A percentile compares a stretch with the other conserved stretches of the same genome.
Conservation (phyloP, 2,888 invertebrate species). For the Agrypnus murinus region DNA sequence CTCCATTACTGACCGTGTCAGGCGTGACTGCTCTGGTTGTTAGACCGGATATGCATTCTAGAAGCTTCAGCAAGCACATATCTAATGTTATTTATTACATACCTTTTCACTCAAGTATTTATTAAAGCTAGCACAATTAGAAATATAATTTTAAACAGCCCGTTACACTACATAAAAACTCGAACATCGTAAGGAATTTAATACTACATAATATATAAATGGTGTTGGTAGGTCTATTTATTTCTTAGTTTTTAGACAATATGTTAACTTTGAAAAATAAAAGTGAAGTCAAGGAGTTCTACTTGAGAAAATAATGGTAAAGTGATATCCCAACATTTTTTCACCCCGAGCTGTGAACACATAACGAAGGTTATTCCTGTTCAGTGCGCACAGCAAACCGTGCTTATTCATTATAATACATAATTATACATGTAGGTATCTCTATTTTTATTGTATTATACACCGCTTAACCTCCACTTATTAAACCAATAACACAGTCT, state of each 20-base stretch:
- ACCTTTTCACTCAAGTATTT: slow-evolving; percentile 36
- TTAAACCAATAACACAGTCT: slow-evolving; percentile 24
- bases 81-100: slow-evolving; percentile 39
- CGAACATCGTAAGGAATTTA: neutral
- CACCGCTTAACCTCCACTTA: slow-evolving; percentile 43
- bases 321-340: slow-evolving; percentile 40
- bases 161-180: slow-evolving; percentile 31
- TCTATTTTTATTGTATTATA: slow-evolving; percentile 46
- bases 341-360: slow-evolving; percentile 56
- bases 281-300: neutral
- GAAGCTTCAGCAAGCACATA: slow-evolving; percentile 48
- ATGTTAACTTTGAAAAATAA: too few species aligned
- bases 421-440: slow-evolving; percentile 47
- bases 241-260: neutral
- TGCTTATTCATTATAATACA: slow-evolving; percentile 55
- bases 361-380: slow-evolving; percentile 60
- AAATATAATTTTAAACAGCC: slow-evolving; percentile 22
- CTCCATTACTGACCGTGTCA: slow-evolving; percentile 68
- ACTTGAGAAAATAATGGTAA: slow-evolving; percentile 12
- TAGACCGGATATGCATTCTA: slow-evolving; percentile 68
- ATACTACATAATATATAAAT: too few species aligned
- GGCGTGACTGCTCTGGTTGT: slow-evolving; percentile 66
- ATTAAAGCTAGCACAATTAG: slow-evolving; percentile 38
- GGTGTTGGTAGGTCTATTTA: neutral
- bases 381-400: slow-evolving; percentile 57